Conservation (phyloP, 2,797 vertebrate species). For the Pterois miles region DNA sequence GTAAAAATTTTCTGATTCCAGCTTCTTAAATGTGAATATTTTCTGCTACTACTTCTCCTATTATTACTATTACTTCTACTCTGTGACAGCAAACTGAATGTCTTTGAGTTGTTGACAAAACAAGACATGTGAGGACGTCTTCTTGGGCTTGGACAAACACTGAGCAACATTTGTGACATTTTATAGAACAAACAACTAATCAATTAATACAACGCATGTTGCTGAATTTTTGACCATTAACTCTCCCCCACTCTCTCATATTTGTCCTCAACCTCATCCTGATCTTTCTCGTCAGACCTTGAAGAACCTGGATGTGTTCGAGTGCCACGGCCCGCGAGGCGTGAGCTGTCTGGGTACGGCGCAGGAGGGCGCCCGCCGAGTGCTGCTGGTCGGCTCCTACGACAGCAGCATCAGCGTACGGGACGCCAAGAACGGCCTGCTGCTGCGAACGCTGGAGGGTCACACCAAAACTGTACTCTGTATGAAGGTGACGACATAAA, state of each 20-base stretch:
- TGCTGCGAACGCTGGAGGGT: slow-evolving; percentile 92
- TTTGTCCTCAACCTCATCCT: background rate
- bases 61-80: too few species aligned
- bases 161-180: too few species aligned
- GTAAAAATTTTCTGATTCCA: too few species aligned
- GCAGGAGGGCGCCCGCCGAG: slow-evolving; percentile 92
- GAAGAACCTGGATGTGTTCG: slow-evolving; percentile 90
- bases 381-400: slow-evolving; percentile 95
- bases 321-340: slow-evolving; percentile 93
- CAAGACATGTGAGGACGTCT: too few species aligned
- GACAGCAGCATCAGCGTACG: slow-evolving; percentile 96
- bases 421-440: slow-evolving; percentile 90
- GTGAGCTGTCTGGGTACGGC: slow-evolving; percentile 94
- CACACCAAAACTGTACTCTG: slow-evolving; percentile 97
- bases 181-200: too few species aligned
- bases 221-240: too few species aligned
- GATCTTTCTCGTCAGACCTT: slow-evolving; percentile 80
- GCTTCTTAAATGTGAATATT: too few species aligned
- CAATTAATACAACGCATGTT: too few species aligned
- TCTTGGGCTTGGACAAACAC: too few species aligned
- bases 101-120: too few species aligned
- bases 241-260: background rate
- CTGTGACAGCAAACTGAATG: too few species aligned
- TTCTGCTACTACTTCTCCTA: too few species aligned
- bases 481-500: slow-evolving; percentile 87